Evolutionary conservation across 2,113 vertebrate genomes (phyloP), one percentile per base, ranked within the genome.

Genomic region (Ammodytes dubius): DNA sequence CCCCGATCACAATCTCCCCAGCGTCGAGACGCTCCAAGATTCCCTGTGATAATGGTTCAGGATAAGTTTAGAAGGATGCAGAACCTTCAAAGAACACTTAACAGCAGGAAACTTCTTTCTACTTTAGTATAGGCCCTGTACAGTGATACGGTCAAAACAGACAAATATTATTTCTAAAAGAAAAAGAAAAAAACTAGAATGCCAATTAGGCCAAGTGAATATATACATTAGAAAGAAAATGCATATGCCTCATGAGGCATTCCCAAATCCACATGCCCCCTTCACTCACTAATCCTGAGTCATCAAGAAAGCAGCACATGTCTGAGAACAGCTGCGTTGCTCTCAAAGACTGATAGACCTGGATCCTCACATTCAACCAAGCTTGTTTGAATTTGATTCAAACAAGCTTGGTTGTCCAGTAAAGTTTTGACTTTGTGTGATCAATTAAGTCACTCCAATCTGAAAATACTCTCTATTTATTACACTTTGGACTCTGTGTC

Each of bases 1-100:
- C 98, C 70, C 98, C 98, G 1, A 99, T 97, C 68, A 99, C 97
- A 43, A 99, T 74, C 90, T 99, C 97, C 3, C 97, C 98, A 1
- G 94, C 94, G 17, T 96, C 89, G 60, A 99, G 93, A 71, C 97
- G 97, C 91, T 99, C 97, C 85, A 99, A 83, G 70, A 94, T 64
- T 78, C 91, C 92, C 93, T 94, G 63, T 5, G 40, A 61, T 3
- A 60, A 57, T 4, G 19, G 13, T 57, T 54, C 27, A 35, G 2
- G 2, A 56, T 42, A 6, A 68, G 19, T 7, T 59, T 45, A 45
- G 35, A 47, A 45, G 19, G 52, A 57, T 2, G 3, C 0, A 5
- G 0, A 49, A 40, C 2, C 17, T 61, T 74, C 10, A 39, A 54
- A 64, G 14, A 69, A 8, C 46, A 56, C 15, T 39, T 67, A 15